Percentiles rank a stretch among this genome's conserved stretches.
These are phyloP conservation scores for Brachionus sp. DNA, from an alignment of 1,140 invertebrate genomes.

Conservation along the genomic window DNA sequence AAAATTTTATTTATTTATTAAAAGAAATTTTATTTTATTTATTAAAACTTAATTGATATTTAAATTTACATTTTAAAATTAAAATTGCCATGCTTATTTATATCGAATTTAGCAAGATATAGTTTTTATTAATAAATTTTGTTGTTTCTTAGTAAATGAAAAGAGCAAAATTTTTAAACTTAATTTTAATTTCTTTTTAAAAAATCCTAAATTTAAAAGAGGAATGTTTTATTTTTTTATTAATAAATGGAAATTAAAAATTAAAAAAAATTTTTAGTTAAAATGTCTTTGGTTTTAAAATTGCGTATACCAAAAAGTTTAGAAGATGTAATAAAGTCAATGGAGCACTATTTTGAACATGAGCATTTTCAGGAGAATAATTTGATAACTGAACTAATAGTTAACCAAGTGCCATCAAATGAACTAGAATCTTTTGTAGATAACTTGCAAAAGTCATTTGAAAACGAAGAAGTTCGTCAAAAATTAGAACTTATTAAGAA, in stretches of 20 bases:
- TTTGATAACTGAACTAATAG: background rate
- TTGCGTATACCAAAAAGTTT: background rate
- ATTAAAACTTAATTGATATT: too few species aligned
- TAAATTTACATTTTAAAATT: too few species aligned
- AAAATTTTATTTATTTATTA: background rate
- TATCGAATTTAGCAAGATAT: too few species aligned
- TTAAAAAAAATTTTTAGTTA: background rate
- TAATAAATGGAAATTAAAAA: background rate
- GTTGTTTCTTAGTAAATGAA: too few species aligned
- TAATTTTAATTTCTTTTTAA: too few species aligned
- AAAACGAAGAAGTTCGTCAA: slow-evolving; percentile 13
- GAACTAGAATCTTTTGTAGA: background rate
- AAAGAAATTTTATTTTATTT: too few species aligned
- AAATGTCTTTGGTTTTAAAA: background rate
- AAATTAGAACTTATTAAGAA: background rate
- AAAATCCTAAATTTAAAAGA: too few species aligned
- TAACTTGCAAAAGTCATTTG: background rate
- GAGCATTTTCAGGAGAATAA: background rate
- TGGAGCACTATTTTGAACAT: background rate
- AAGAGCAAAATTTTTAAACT: too few species aligned
- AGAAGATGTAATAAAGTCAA: background rate
- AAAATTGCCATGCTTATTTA: too few species aligned
- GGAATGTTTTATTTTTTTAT: too few species aligned
- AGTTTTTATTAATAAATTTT: too few species aligned
- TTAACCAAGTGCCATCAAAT: background rate